Conservation (phyloP, 2,888 invertebrate genomes). For the Tortrix viridana region DNA sequence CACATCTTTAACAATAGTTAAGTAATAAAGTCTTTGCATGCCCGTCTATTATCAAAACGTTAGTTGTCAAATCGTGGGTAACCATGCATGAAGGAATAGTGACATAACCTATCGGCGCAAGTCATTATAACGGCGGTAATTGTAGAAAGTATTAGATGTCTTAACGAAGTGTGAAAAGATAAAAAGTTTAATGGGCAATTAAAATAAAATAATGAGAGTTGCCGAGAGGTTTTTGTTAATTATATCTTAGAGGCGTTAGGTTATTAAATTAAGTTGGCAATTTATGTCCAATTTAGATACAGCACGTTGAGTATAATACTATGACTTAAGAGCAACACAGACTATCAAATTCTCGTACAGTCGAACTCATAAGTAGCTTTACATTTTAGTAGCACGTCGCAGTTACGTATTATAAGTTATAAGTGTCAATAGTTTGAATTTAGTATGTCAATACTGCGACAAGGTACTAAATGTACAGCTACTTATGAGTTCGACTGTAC, state of each 20-base stretch:
- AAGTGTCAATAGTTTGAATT: no score
- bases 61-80: slow-evolving; percentile 16
- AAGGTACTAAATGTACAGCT: no score
- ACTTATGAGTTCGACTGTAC: no score
- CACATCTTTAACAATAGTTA: background rate
- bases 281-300: no score
- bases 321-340: no score
- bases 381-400: no score
- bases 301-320: no score
- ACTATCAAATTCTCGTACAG: no score
- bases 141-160: slow-evolving; percentile 28
- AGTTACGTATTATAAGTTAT: no score
- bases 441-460: no score
- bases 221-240: background rate
- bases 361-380: no score
- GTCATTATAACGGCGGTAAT: slow-evolving; percentile 21
- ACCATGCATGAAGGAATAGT: slow-evolving; percentile 25
- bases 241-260: background rate
- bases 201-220: slow-evolving; percentile 12
- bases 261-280: background rate
- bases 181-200: slow-evolving; percentile 17
- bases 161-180: slow-evolving; percentile 27
- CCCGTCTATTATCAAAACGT: slow-evolving; percentile 1
- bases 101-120: slow-evolving; percentile 2
- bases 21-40: background rate